phyloP scores from a whole-genome alignment of 2,113 vertebrate species.

The Pelusios castaneus region DNA sequence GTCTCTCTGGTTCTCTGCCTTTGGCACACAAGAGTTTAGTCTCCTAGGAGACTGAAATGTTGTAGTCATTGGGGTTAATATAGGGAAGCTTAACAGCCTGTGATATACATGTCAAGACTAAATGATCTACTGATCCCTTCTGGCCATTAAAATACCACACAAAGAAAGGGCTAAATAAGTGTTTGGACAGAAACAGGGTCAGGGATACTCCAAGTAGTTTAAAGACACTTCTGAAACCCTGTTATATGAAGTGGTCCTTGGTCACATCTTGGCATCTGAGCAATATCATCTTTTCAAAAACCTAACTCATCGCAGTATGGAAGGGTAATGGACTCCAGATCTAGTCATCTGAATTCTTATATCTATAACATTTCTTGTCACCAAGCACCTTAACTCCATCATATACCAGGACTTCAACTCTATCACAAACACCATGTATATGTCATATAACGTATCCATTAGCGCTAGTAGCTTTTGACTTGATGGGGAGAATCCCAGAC shows the following conservation, averaged over 20 bases:
- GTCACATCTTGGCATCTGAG: neutral
- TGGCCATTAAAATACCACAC: neutral
- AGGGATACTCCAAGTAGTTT: neutral
- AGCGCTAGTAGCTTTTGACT: neutral
- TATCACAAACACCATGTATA: accelerated
- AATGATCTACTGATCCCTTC: neutral
- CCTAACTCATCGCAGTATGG: neutral
- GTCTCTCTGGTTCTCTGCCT: neutral
- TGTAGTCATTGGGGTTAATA: neutral
- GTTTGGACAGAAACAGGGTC: neutral
- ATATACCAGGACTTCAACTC: neutral
- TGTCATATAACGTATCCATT: neutral
- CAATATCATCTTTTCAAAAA: neutral
- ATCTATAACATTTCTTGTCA: neutral
- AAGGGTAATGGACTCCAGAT: neutral
- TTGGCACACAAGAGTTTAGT: neutral
- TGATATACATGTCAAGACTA: neutral
- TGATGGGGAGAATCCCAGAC: neutral
- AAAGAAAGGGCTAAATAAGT: neutral
- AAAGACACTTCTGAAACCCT: neutral
- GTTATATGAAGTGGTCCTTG: neutral
- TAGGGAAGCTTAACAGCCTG: neutral
- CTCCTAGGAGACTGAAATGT: neutral
- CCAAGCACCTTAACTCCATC: neutral
- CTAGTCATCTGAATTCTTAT: neutral